A percentile compares a stretch with the other conserved stretches of the same genome.
These are phyloP conservation scores for Sthenelais limicola DNA, from an alignment of 2,888 invertebrate species.

Conservation along the genomic window DNA sequence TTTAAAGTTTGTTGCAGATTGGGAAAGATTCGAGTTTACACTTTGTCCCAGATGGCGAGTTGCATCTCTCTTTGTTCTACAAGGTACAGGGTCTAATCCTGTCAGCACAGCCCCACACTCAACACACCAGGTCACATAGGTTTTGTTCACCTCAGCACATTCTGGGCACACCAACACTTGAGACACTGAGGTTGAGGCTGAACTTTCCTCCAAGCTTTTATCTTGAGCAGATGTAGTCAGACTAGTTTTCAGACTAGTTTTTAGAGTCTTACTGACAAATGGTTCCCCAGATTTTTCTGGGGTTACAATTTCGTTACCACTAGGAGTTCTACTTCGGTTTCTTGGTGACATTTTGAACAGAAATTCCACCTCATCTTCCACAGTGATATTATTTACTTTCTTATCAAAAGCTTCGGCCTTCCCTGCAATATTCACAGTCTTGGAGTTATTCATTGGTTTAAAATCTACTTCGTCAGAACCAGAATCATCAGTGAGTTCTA, in stretches of 20 bases:
- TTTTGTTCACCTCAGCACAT: slow-evolving; percentile 61
- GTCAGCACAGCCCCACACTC: slow-evolving; percentile 64
- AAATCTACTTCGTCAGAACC: too few relatives aligned
- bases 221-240: too few relatives aligned
- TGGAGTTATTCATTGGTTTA: too few relatives aligned
- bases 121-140: slow-evolving; percentile 65
- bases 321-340: background rate
- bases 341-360: slow-evolving; percentile 23
- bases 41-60: slow-evolving; percentile 20
- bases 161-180: slow-evolving; percentile 60
- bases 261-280: background rate
- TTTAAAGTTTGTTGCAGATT: slow-evolving; percentile 32
- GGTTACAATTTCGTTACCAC: too few relatives aligned
- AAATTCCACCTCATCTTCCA: slow-evolving; percentile 25
- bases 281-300: slow-evolving; percentile 15
- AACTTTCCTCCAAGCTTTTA: background rate
- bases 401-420: too few relatives aligned
- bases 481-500: too few relatives aligned
- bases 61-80: slow-evolving; percentile 5
- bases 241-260: too few relatives aligned
- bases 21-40: slow-evolving; percentile 1
- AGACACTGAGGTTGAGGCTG: background rate
- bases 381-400: too few relatives aligned
- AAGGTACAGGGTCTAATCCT: slow-evolving; percentile 57
- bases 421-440: too few relatives aligned